A percentile compares a stretch with the other conserved stretches of the same genome.
These are phyloP conservation scores for Plectropomus leopardus DNA, from an alignment of 2,113 vertebrate genomes.

Conservation along the genomic window DNA sequence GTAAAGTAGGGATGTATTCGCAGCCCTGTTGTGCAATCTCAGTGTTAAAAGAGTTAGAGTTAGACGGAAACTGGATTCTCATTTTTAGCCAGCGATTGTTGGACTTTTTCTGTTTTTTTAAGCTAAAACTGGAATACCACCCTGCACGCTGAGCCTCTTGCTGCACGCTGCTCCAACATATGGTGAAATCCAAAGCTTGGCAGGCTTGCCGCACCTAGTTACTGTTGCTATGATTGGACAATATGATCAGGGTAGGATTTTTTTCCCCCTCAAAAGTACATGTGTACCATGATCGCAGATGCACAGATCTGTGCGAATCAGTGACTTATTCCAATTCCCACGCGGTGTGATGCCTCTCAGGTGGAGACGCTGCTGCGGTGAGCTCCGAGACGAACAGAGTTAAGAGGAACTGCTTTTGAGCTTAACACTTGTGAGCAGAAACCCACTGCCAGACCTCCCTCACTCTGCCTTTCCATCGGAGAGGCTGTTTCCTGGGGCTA, in stretches of 20 bases:
- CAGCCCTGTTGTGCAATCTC: too few species aligned
- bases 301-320: neutral
- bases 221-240: neutral
- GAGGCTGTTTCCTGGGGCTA: conserved; percentile 67
- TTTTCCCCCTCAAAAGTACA: neutral
- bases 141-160: too few species aligned
- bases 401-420: conserved; percentile 40
- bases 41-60: too few species aligned
- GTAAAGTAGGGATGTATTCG: too few species aligned
- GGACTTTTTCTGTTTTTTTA: too few species aligned
- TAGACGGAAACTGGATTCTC: too few species aligned
- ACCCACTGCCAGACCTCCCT: conserved; percentile 54
- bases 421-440: conserved; percentile 54
- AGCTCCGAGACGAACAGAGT: conserved; percentile 10
- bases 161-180: neutral
- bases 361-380: conserved; percentile 25
- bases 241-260: neutral
- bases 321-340: neutral
- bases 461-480: conserved; percentile 41
- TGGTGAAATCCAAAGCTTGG: neutral
- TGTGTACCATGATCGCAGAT: neutral
- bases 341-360: neutral
- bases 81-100: too few species aligned
- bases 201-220: neutral
- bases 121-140: neutral